These are phyloP conservation scores for Cheilosia vernalis DNA, from an alignment of 2,888 invertebrate species.

Conservation along the genomic window DNA sequence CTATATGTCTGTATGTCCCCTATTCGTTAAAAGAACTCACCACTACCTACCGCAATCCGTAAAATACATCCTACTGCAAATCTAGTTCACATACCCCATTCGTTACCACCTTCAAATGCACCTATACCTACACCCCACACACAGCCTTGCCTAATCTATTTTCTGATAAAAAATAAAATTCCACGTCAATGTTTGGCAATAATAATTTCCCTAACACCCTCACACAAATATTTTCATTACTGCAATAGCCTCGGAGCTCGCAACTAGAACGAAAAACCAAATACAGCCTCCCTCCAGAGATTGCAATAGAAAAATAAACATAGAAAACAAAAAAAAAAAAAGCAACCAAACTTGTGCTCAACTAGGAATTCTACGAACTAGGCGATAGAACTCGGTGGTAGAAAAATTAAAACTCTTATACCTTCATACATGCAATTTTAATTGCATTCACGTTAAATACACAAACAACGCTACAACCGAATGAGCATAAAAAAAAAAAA, in stretches of 20 bases:
- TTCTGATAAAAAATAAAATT: not conserved
- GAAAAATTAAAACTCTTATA: constrained; percentile 41
- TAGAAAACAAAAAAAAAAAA: not conserved
- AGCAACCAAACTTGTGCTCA: not conserved
- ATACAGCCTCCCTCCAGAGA: constrained; percentile 7
- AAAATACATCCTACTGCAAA: too few species aligned
- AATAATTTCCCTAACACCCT: constrained; percentile 31
- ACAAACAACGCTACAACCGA: constrained; percentile 28
- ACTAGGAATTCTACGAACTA: constrained; percentile 27
- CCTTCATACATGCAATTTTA: constrained; percentile 44
- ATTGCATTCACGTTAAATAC: constrained; percentile 53
- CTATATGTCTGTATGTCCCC: too few species aligned
- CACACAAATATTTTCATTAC: constrained; percentile 20
- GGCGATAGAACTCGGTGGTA: constrained; percentile 20
- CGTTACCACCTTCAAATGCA: too few species aligned
- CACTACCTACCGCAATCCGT: too few species aligned
- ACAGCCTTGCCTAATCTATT: too few species aligned
- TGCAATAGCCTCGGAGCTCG: constrained; percentile 1
- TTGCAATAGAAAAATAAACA: constrained; percentile 12
- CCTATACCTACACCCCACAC: too few species aligned
- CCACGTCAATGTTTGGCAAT: not conserved
- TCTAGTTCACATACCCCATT: not conserved
- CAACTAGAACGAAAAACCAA: not conserved
- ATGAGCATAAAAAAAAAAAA: constrained; percentile 1
- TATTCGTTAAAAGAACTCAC: too few species aligned